Percentiles rank a stretch among this genome's conserved stretches.
Conservation (phyloP, 2,797 vertebrate genomes). For the Mico argentatus region DNA sequence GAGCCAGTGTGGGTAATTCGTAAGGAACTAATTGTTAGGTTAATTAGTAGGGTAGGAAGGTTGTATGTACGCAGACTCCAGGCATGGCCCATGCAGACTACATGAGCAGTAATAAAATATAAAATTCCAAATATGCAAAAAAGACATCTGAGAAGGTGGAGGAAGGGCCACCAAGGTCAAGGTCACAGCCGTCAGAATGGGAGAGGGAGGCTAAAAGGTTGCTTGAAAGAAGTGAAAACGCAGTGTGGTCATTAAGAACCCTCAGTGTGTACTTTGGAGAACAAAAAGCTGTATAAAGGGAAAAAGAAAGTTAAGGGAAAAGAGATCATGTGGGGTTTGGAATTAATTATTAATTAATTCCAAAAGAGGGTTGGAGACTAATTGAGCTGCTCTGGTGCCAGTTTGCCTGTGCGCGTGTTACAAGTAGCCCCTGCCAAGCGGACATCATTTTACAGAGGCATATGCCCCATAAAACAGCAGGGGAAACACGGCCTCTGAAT, state of each 20-base stretch:
- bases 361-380: slow-evolving; percentile 32
- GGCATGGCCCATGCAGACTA: not conserved
- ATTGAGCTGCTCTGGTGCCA: slow-evolving; percentile 45
- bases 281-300: not conserved
- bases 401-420: not conserved
- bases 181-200: not conserved
- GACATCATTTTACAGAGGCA: not conserved
- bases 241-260: not conserved
- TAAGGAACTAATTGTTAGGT: not conserved
- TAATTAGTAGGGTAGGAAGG: not conserved
- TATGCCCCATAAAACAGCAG: not conserved
- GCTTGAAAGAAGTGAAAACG: not conserved
- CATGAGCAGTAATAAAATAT: not conserved
- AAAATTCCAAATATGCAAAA: not conserved
- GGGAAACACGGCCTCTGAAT: not conserved
- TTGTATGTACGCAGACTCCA: not conserved
- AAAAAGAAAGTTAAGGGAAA: slow-evolving; percentile 12
- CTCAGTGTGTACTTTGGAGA: not conserved
- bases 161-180: not conserved
- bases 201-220: not conserved
- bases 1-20: not conserved
- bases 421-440: slow-evolving; percentile 33
- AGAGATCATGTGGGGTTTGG: not conserved
- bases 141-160: not conserved
- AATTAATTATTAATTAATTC: slow-evolving; percentile 64